Evolutionary conservation across 2,797 vertebrate genomes (phyloP), one percentile per base, ranked within the genome.

Genomic region (Zenarchopterus dispar): DNA sequence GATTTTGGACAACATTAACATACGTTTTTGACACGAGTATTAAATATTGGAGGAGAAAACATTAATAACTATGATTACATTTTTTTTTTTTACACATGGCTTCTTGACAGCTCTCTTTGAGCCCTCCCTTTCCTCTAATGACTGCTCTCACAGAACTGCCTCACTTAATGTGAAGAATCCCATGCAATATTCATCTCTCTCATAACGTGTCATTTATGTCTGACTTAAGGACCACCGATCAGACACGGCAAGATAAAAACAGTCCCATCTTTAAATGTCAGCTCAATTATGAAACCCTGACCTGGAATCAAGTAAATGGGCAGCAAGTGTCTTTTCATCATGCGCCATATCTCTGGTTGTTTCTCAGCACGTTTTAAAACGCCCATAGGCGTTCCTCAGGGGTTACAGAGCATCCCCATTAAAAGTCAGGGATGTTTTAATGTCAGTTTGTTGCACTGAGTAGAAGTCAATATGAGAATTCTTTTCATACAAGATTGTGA

Each of bases 281-380:
- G 55, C 75, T 74, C 56, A 75, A 71, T 77, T 56, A 83, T 55
- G 53, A 82, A 82, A 76, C 70, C n/a, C 55, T 59, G 69, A 82
- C 75, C 67, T 70, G 70, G 58, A 80, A 78, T 82, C 31, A 73
- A 81, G 81, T 75, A 53, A 81, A 53, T 55, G 28, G 54, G 47
- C 57, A 62, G 62, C 1, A 4, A 58, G 52, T 39, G 2, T 49
- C 41, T 63, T 78, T 76, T 78, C 58, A 85, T 78, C 58, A 13
- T 7, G 11, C 58, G 11, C 50, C 50, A 77, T 55, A 43, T 73
- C 31, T 54, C 54, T 22, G n/a, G 41, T 55, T 19, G 28, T 21
- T 71, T 77, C 56, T 56, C n/a, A 24, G 28, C 21, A 8, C 16
- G 49, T 51, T 56, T 46, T 67, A 31, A 73, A 78, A 58, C 13